phyloP scores from a whole-genome alignment of 2,113 vertebrate genomes.

The Bubo bubo region DNA sequence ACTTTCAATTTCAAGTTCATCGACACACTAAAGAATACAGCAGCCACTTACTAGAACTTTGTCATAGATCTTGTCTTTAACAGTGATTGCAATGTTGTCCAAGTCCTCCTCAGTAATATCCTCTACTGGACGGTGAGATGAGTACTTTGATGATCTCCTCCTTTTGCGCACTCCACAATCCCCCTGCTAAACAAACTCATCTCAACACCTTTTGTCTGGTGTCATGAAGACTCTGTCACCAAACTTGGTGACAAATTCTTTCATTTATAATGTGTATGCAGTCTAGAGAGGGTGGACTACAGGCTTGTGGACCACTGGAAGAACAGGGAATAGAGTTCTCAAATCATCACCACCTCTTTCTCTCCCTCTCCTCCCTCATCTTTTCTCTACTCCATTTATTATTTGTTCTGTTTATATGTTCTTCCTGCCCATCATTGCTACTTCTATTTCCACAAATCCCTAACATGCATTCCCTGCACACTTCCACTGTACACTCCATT shows the following conservation, averaged over 20 bases:
- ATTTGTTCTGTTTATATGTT: neutral
- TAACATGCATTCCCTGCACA: neutral
- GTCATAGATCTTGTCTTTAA: conserved; percentile 94
- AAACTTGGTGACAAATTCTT: neutral
- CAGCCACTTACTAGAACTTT: conserved; percentile 85
- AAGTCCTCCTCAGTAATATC: conserved; percentile 92
- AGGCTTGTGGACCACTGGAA: neutral
- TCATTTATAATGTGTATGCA: neutral
- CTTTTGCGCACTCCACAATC: conserved; percentile 58
- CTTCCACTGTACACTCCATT: neutral
- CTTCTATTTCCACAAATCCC: neutral
- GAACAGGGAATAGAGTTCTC: neutral
- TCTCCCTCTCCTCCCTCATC: neutral
- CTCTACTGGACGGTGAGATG: conserved; percentile 78
- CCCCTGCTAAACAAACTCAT: conserved; percentile 65
- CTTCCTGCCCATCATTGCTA: neutral
- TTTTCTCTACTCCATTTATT: neutral
- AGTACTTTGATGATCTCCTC: conserved; percentile 61
- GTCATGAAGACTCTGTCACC: neutral
- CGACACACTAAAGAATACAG: neutral
- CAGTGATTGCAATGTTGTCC: conserved; percentile 86
- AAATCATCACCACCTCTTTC: neutral
- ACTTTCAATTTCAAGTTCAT: neutral
- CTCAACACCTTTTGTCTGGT: conserved; percentile 21
- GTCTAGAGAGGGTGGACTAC: neutral